These are phyloP conservation scores for Thelaira solivaga DNA, from an alignment of 2,888 invertebrate species.

Conservation along the genomic window DNA sequence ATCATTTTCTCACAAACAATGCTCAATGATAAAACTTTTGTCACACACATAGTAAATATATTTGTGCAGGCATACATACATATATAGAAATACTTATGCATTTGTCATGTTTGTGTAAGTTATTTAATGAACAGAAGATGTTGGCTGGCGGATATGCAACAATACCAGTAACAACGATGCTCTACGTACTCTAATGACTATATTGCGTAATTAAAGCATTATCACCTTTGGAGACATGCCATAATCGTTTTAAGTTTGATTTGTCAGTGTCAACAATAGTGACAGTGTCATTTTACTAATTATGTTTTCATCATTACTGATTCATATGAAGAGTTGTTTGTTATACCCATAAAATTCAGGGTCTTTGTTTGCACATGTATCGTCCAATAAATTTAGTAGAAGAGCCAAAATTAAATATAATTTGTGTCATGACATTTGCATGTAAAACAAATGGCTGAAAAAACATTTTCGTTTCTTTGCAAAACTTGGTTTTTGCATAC, in stretches of 20 bases:
- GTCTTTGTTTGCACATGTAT: too few relatives aligned
- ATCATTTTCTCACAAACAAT: not conserved
- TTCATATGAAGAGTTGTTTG: not conserved
- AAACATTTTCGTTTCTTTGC: too few relatives aligned
- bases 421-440: too few relatives aligned
- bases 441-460: too few relatives aligned
- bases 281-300: constrained; percentile 42
- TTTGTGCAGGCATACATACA: too few relatives aligned
- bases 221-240: constrained; percentile 43
- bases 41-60: not conserved
- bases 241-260: constrained; percentile 51
- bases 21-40: not conserved
- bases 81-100: not conserved
- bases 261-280: constrained; percentile 51
- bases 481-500: too few relatives aligned
- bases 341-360: too few relatives aligned
- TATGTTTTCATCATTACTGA: constrained; percentile 33
- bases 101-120: not conserved
- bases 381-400: too few relatives aligned
- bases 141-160: not conserved
- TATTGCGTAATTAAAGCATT: constrained; percentile 50
- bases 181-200: constrained; percentile 32
- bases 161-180: not conserved
- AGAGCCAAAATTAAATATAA: too few relatives aligned
- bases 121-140: not conserved